phyloP scores from a whole-genome alignment of 2,113 vertebrate genomes.

The Osmerus mordax region DNA sequence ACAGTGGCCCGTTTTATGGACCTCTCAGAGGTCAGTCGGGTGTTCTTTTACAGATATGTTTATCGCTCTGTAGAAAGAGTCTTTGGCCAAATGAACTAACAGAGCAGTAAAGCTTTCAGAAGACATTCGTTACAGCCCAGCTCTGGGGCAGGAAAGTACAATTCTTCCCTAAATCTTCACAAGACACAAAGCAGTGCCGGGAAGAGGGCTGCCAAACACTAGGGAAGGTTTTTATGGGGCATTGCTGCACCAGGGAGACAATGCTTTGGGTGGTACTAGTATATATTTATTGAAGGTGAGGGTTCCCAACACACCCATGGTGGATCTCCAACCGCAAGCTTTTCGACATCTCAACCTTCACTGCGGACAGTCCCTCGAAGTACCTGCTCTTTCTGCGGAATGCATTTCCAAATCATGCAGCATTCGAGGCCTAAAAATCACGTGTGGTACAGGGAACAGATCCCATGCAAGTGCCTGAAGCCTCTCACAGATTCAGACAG shows the following conservation, averaged over 20 bases:
- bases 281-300: conserved; percentile 16
- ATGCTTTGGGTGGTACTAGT: conserved; percentile 15
- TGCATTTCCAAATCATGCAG: no score
- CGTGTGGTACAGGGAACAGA: no score
- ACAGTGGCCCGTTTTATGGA: conserved; percentile 53
- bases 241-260: conserved; percentile 37
- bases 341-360: neutral
- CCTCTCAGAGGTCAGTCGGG: conserved; percentile 57
- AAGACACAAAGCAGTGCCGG: conserved; percentile 40
- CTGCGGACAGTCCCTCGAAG: neutral
- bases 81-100: conserved; percentile 60
- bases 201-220: conserved; percentile 34
- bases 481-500: no score
- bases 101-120: conserved; percentile 59
- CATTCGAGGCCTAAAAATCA: no score
- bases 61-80: conserved; percentile 53
- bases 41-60: conserved; percentile 57
- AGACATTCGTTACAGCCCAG: conserved; percentile 54
- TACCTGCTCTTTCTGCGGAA: no score
- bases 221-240: conserved; percentile 49
- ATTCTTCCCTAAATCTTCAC: conserved; percentile 50
- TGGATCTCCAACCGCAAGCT: neutral
- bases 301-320: conserved; percentile 26
- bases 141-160: conserved; percentile 9
- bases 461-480: no score